Base-by-base conservation (phyloP, 2,797 vertebrate genomes). In the Microchirus variegatus region DNA sequence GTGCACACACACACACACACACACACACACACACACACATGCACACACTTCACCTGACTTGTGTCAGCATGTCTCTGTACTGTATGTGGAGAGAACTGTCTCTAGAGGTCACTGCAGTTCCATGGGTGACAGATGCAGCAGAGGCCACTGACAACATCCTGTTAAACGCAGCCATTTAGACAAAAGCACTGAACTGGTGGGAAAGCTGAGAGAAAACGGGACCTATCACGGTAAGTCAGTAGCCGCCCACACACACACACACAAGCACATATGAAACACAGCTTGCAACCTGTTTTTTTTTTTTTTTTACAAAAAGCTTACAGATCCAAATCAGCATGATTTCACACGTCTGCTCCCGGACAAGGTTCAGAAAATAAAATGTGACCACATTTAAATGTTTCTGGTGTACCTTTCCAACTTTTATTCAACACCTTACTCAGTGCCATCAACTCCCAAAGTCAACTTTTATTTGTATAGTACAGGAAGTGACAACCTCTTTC, bases 51-150 rank as follows among this genome's bases (percentile, higher is more conserved):
- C 80, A 73, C 76, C 49, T 67, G 70, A 77, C 15, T 42, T 42
- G 79, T 70, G 81, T 90, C 75, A 73, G 69, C 56, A 78, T 82
- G 74, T 74, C 70, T 80, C 69, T 54, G 55, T 79, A 87, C 80
- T 79, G 83, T 90, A 91, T 77, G 80, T 93, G 87, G 89, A 83
- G 87, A 87, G 84, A 92, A 79, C 75, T 87, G 92, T 93, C 92
- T 94, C 93, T 91, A 94, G 90, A 95, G 92, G 92, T 94, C 92
- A 92, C 90, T 91, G 92, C 89, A 93, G 93, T 94, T 94, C 92
- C 92, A 93, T 86, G 85, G 89, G 91, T 87, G 70, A 91, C 91
- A 92, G 86, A 86, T 86, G 79, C 87, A 89, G 86, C 81, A 67
- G 67, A 65, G 81, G 81, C 78, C 82, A 59, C 72, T 59, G 73